These are phyloP conservation scores for Cotesia typhae DNA, from an alignment of 1,140 invertebrate species.

Conservation along the genomic window DNA sequence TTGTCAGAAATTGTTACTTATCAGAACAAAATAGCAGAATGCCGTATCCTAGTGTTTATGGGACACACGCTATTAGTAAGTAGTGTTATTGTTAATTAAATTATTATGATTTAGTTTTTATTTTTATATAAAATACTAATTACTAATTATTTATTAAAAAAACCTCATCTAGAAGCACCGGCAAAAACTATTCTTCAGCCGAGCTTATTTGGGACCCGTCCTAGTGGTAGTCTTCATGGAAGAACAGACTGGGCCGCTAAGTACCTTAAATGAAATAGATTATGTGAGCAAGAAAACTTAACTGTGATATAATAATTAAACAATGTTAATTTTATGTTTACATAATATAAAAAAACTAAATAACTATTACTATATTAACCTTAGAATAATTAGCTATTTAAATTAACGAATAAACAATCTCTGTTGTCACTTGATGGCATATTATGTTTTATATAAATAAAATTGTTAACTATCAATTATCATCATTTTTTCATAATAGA, in stretches of 20 bases:
- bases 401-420: too few relatives aligned
- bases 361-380: neutral
- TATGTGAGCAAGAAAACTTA: neutral
- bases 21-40: conserved; percentile 65
- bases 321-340: too few relatives aligned
- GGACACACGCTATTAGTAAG: conserved; percentile 52
- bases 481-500: too few relatives aligned
- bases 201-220: conserved; percentile 56
- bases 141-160: conserved; percentile 10
- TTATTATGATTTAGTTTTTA: neutral
- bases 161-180: conserved; percentile 45
- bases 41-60: conserved; percentile 59
- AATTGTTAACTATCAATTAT: too few relatives aligned
- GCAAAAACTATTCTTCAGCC: conserved; percentile 55
- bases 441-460: too few relatives aligned
- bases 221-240: conserved; percentile 64
- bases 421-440: too few relatives aligned
- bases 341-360: neutral
- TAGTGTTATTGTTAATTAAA: conserved; percentile 20
- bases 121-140: neutral
- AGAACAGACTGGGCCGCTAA: conserved; percentile 73
- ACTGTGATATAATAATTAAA: neutral
- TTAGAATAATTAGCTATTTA: neutral
- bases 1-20: conserved; percentile 70
- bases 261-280: conserved; percentile 62